phyloP scores from a whole-genome alignment of 2,888 invertebrate species.

The Lamellibrachia columna region DNA sequence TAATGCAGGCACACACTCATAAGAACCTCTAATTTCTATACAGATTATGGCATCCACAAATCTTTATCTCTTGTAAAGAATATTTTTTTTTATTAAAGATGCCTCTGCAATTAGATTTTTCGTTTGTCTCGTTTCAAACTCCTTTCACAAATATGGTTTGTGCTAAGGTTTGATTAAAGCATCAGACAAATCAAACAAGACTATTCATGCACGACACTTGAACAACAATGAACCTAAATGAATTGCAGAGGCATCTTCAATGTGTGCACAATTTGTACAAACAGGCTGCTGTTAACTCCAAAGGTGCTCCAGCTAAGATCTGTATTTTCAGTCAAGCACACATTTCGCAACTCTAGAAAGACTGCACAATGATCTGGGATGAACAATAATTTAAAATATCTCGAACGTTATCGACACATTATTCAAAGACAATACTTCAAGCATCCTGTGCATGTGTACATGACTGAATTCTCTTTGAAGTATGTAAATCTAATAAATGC shows the following conservation, averaged over 20 bases:
- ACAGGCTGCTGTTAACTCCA: background rate
- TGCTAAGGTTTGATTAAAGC: too few species aligned
- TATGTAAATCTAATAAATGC: background rate
- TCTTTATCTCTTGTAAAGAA: background rate
- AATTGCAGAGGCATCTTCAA: background rate
- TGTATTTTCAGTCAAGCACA: background rate
- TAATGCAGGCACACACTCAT: background rate
- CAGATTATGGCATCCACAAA: background rate
- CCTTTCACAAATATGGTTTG: too few species aligned
- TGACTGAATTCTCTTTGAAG: background rate
- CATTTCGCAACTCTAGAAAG: background rate
- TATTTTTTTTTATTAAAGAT: background rate
- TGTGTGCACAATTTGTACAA: background rate
- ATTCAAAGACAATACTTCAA: background rate
- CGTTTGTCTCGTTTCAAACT: too few species aligned
- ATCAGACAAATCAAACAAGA: too few species aligned
- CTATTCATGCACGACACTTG: too few species aligned
- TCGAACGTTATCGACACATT: background rate
- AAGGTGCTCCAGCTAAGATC: background rate
- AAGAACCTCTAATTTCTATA: background rate
- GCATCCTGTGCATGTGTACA: background rate
- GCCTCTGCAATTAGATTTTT: too few species aligned
- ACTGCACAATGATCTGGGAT: background rate
- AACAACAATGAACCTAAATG: too few species aligned
- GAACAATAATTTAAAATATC: background rate